phyloP scores from a whole-genome alignment of 2,797 vertebrate genomes.

The Chloroceryle amazona region DNA sequence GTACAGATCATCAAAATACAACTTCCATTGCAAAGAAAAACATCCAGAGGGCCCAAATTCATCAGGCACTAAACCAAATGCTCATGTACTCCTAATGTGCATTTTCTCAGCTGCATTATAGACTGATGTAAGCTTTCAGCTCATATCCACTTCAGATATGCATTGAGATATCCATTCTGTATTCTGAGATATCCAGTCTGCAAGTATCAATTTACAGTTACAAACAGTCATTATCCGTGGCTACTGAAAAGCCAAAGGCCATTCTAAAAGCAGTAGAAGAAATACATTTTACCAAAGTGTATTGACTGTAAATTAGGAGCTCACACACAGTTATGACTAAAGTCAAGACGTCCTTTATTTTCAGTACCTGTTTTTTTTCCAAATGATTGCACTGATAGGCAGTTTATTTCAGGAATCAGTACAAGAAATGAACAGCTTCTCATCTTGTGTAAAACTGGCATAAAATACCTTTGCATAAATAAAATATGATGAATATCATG shows the following conservation, averaged over 20 bases:
- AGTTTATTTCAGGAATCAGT: background rate
- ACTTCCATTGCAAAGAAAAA: background rate
- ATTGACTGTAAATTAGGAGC: constrained; percentile 8
- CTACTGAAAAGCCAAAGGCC: background rate
- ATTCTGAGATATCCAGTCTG: background rate
- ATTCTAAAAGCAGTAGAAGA: background rate
- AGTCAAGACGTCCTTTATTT: constrained; percentile 49
- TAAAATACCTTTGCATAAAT: background rate
- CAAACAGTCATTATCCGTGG: background rate
- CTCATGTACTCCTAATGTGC: background rate
- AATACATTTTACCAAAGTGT: background rate
- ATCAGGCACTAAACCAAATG: background rate
- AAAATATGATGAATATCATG: background rate
- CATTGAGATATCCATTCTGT: background rate
- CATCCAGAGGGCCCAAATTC: background rate
- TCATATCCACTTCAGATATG: background rate
- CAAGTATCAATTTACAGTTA: background rate
- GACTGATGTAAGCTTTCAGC: background rate
- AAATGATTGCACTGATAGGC: background rate
- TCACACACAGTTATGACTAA: constrained; percentile 27
- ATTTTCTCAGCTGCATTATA: background rate
- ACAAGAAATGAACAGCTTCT: background rate
- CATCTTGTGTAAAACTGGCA: background rate
- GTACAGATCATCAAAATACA: background rate
- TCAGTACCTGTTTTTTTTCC: background rate